Conservation (phyloP, 2,888 invertebrate genomes). For the Lepidocyrtoides sp. region DNA sequence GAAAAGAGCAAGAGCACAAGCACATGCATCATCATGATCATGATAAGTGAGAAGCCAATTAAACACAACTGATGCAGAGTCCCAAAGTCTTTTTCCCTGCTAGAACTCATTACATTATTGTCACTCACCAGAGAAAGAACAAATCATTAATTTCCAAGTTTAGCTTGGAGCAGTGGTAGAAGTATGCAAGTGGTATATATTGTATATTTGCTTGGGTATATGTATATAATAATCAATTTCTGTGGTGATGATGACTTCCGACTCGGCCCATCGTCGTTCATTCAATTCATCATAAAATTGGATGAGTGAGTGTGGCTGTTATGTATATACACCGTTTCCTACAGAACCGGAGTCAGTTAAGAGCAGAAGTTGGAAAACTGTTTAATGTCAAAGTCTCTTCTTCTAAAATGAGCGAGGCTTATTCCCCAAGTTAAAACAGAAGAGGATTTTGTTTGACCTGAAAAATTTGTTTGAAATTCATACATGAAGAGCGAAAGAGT, state of each 20-base stretch:
- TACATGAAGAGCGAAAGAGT: not conserved
- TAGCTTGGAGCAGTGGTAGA: slow-evolving; percentile 13
- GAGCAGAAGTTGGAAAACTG: too few relatives aligned
- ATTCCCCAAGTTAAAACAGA: not conserved
- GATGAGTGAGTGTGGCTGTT: slow-evolving; percentile 2
- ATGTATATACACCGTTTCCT: not conserved
- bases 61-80: slow-evolving; percentile 78
- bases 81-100: slow-evolving; percentile 56
- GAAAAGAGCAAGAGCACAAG: too few relatives aligned
- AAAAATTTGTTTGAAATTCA: not conserved
- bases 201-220: slow-evolving; percentile 53
- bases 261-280: slow-evolving; percentile 42
- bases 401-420: too few relatives aligned
- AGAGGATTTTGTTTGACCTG: too few relatives aligned
- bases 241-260: slow-evolving; percentile 55
- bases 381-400: too few relatives aligned
- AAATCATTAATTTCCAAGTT: slow-evolving; percentile 80
- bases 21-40: too few relatives aligned
- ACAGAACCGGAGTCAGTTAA: not conserved
- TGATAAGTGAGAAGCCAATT: slow-evolving; percentile 80
- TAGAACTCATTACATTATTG: slow-evolving; percentile 81
- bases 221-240: slow-evolving; percentile 81
- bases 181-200: not conserved
- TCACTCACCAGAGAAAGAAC: slow-evolving; percentile 76
- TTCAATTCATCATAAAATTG: slow-evolving; percentile 56